Conservation (phyloP, 2,797 vertebrate species). For the Aotus griseimembra region DNA sequence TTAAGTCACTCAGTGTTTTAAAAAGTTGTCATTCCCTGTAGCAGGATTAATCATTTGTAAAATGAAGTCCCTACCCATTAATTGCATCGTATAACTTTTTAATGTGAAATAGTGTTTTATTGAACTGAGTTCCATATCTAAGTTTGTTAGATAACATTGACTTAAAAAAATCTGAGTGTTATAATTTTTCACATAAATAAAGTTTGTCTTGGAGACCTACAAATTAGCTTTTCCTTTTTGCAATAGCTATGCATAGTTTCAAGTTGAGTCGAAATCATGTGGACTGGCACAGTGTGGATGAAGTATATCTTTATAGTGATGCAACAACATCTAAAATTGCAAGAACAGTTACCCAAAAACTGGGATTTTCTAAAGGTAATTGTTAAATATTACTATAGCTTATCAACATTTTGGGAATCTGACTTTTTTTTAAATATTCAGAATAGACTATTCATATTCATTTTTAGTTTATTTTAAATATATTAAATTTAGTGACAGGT, state of each 20-base stretch:
- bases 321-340: constrained; percentile 99
- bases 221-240: constrained; percentile 72
- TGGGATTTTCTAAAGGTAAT: constrained; percentile 99
- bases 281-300: constrained; percentile 98
- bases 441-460: constrained; percentile 7
- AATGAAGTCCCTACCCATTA: not conserved
- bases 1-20: not conserved
- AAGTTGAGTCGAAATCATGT: constrained; percentile 97
- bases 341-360: constrained; percentile 96
- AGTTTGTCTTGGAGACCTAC: constrained; percentile 24
- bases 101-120: not conserved
- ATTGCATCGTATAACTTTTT: not conserved
- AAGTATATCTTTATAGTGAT: constrained; percentile 98
- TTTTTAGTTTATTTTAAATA: constrained; percentile 53
- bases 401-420: constrained; percentile 25
- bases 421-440: not conserved
- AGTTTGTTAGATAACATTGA: not conserved
- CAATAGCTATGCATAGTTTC: constrained; percentile 93
- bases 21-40: not conserved
- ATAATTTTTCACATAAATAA: constrained; percentile 38
- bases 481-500: constrained; percentile 11
- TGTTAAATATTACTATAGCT: constrained; percentile 65
- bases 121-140: not conserved
- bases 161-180: constrained; percentile 32
- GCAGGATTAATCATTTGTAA: not conserved